phyloP scores from a whole-genome alignment of 2,113 vertebrate genomes.

The Excalfactoria chinensis region DNA sequence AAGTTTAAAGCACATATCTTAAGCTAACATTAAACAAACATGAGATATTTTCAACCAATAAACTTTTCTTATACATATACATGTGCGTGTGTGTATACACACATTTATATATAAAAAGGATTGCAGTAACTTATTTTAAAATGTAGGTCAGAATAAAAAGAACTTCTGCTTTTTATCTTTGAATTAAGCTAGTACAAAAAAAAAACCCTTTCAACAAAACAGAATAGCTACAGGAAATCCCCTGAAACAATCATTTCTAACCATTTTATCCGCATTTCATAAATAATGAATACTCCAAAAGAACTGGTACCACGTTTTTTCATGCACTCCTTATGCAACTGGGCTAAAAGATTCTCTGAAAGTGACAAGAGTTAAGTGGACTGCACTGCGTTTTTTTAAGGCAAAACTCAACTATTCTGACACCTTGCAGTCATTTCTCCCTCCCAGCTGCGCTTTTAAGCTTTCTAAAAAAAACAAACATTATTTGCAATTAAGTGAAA shows the following conservation, averaged over 20 bases:
- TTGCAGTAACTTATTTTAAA: neutral
- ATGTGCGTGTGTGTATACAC: neutral
- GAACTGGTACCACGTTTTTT: constrained; percentile 55
- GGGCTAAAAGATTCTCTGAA: constrained; percentile 54
- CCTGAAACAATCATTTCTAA: constrained; percentile 74
- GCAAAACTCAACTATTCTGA: constrained; percentile 66
- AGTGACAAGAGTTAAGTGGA: constrained; percentile 66
- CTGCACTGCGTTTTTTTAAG: constrained; percentile 39
- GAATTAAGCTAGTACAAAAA: constrained; percentile 60
- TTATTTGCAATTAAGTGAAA: constrained; percentile 67
- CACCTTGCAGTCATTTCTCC: constrained; percentile 54
- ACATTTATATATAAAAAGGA: neutral
- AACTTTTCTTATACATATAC: neutral
- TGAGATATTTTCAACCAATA: neutral
- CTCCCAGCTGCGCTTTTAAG: constrained; percentile 68
- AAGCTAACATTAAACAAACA: neutral
- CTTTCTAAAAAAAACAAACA: constrained; percentile 7
- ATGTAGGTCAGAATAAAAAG: constrained; percentile 55
- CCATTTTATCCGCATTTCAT: constrained; percentile 71
- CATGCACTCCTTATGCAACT: constrained; percentile 66
- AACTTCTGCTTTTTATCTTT: constrained; percentile 68
- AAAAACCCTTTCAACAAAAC: constrained; percentile 66
- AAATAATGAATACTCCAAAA: constrained; percentile 76
- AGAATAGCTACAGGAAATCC: constrained; percentile 60
- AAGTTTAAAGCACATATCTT: neutral